These are phyloP conservation scores for Gopherus evgoodei DNA, from an alignment of 2,113 vertebrate genomes.

Conservation along the genomic window DNA sequence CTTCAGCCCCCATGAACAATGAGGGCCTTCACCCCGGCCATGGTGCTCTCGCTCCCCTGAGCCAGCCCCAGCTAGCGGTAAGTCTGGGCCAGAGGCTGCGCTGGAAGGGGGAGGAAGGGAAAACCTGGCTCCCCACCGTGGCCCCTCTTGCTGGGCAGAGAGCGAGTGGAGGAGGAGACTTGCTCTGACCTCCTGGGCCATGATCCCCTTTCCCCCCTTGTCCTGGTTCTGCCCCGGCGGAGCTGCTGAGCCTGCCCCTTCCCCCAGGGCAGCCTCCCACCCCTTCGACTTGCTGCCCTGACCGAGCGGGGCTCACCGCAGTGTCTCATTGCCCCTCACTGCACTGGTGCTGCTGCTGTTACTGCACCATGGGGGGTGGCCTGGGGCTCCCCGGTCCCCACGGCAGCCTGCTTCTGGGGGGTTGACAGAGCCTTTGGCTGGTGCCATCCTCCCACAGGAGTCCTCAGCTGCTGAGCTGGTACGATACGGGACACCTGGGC, in stretches of 20 bases:
- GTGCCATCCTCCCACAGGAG: accelerated
- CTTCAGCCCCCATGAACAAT: slow-evolving; percentile 90
- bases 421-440: not conserved
- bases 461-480: not conserved
- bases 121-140: no score
- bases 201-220: not conserved
- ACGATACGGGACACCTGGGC: no score
- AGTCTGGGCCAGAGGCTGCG: no score
- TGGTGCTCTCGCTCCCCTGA: no score
- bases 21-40: not conserved
- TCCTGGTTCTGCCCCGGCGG: not conserved
- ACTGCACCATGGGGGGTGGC: accelerated
- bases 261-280: accelerated
- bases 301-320: not conserved
- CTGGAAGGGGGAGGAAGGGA: no score
- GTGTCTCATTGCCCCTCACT: accelerated
- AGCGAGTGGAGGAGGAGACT: not conserved
- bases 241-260: not conserved
- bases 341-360: not conserved
- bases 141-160: not conserved
- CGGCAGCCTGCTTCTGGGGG: no score
- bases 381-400: not conserved
- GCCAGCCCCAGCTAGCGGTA: not conserved
- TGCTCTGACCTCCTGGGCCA: not conserved
- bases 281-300: not conserved